Conservation (phyloP, 2,888 invertebrate genomes). For the Lepidonotus clava region DNA sequence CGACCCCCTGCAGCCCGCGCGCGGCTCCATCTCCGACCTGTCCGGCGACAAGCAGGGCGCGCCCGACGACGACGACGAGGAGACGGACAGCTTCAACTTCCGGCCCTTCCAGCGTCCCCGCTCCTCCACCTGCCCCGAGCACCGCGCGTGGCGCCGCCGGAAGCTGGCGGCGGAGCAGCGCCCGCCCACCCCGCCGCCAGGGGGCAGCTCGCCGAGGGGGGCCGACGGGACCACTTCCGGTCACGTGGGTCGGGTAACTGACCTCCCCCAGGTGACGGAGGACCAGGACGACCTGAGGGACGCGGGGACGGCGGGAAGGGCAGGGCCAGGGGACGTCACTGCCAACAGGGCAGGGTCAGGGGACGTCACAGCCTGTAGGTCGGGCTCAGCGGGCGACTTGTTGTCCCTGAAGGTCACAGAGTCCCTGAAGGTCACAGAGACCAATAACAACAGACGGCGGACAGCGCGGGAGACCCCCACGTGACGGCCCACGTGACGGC, state of each 20-base stretch:
- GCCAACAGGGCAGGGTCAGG: no score
- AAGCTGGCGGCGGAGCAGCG: constrained; percentile 39
- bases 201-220: constrained; percentile 8
- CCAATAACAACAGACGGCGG: no score
- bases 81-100: constrained; percentile 50
- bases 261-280: background rate
- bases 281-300: no score
- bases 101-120: constrained; percentile 21
- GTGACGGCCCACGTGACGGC: no score
- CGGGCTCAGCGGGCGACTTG: no score
- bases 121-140: constrained; percentile 55
- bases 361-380: no score
- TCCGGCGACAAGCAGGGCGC: background rate
- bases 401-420: no score
- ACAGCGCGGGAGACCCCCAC: no score
- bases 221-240: background rate
- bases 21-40: constrained; percentile 41
- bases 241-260: background rate
- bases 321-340: no score
- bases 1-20: constrained; percentile 13
- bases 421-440: no score
- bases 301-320: no score
- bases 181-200: constrained; percentile 56
- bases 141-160: constrained; percentile 50
- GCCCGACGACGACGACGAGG: constrained; percentile 46